Percentiles rank a stretch among this genome's conserved stretches.
phyloP scores from a whole-genome alignment of 2,797 vertebrate genomes.

The Hyperoplus lanceolatus region DNA sequence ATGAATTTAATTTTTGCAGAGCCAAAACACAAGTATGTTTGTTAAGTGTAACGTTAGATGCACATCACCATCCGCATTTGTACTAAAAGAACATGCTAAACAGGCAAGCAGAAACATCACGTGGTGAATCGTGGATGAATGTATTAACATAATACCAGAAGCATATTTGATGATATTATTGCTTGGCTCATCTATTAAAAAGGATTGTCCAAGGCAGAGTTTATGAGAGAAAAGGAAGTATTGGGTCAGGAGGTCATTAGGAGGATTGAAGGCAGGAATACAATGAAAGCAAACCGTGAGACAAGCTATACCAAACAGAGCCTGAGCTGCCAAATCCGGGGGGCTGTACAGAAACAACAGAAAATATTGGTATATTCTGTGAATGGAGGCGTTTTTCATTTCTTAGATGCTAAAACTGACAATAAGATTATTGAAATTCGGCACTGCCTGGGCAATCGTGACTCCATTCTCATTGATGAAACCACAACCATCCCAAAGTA shows the following conservation, averaged over 20 bases:
- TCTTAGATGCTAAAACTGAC: slow-evolving; percentile 66
- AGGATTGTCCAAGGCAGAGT: slow-evolving; percentile 45
- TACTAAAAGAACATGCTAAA: slow-evolving; percentile 24
- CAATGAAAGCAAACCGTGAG: slow-evolving; percentile 58
- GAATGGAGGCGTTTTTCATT: slow-evolving; percentile 52
- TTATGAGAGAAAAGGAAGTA: slow-evolving; percentile 33
- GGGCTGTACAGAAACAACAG: slow-evolving; percentile 54
- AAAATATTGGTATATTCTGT: slow-evolving; percentile 50
- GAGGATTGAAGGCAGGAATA: slow-evolving; percentile 45
- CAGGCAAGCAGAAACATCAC: slow-evolving; percentile 19
- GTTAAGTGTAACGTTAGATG: slow-evolving; percentile 41
- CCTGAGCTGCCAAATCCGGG: slow-evolving; percentile 51
- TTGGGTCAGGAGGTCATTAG: slow-evolving; percentile 45
- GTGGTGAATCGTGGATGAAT: slow-evolving; percentile 29
- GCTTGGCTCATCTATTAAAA: slow-evolving; percentile 50
- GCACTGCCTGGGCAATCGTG: slow-evolving; percentile 44
- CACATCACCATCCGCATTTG: slow-evolving; percentile 49
- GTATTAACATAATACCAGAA: slow-evolving; percentile 55
- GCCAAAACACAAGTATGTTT: slow-evolving; percentile 54
- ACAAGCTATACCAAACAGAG: slow-evolving; percentile 33
- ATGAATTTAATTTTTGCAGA: slow-evolving; percentile 19
- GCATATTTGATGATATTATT: slow-evolving; percentile 56
- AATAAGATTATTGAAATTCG: slow-evolving; percentile 73
- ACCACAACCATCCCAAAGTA: slow-evolving; percentile 40
- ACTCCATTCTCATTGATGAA: slow-evolving; percentile 66